phyloP scores from a whole-genome alignment of 2,113 vertebrate genomes.

The Sprattus sprattus region DNA sequence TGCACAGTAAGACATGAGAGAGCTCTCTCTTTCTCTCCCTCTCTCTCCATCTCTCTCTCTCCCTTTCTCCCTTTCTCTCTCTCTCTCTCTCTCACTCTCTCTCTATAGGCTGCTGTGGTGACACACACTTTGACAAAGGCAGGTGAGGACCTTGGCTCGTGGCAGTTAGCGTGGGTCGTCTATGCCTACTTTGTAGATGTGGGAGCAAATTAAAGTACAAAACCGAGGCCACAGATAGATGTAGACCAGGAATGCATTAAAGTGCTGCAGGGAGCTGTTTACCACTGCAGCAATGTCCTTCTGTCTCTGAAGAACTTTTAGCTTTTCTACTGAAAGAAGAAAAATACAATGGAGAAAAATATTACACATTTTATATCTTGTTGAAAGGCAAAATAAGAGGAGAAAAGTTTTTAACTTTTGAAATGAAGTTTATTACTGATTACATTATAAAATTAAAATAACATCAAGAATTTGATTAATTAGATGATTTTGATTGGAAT shows the following conservation, averaged over 20 bases:
- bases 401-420: no score
- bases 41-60: not conserved
- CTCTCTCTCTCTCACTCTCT: not conserved
- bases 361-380: no score
- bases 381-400: no score
- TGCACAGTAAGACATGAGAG: constrained; percentile 12
- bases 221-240: not conserved
- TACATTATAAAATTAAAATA: no score
- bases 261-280: not conserved
- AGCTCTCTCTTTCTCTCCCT: constrained; percentile 27
- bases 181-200: not conserved
- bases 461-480: not conserved
- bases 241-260: not conserved
- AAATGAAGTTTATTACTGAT: no score
- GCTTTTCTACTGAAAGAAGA: not conserved
- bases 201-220: no score
- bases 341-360: no score
- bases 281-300: not conserved
- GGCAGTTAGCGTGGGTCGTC: not conserved
- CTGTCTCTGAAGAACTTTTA: not conserved
- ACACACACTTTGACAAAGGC: not conserved
- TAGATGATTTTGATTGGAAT: not conserved
- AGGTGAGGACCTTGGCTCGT: not conserved
- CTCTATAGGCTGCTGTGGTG: not conserved
- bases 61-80: not conserved